Conservation (phyloP, 1,140 invertebrate species). For the Drosophila novamexicana region DNA sequence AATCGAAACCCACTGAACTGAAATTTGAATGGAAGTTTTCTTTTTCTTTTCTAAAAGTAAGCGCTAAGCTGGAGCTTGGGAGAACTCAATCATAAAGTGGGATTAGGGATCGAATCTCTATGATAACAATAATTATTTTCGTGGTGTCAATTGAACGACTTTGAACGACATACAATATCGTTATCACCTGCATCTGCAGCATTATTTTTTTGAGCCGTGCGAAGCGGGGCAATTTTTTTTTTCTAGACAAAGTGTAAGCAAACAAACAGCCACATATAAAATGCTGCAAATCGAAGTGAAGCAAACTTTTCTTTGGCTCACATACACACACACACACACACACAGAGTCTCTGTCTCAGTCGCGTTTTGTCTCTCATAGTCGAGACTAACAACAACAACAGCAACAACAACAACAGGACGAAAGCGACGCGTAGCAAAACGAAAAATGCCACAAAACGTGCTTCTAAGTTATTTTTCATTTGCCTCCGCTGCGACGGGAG, state of each 20-base stretch:
- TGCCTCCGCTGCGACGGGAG: constrained; percentile 37
- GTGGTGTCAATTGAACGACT: too few species aligned
- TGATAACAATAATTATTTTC: too few species aligned
- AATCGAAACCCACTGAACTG: too few species aligned
- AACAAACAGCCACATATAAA: neutral
- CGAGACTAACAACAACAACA: constrained; percentile 58
- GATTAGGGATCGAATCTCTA: too few species aligned
- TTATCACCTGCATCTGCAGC: too few species aligned
- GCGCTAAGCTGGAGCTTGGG: too few species aligned
- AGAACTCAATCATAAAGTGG: too few species aligned
- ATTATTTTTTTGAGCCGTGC: too few species aligned
- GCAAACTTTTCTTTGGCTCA: constrained; percentile 43
- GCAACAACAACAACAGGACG: constrained; percentile 35
- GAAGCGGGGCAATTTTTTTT: too few species aligned
- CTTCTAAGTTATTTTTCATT: constrained; percentile 83
- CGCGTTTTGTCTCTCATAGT: constrained; percentile 67
- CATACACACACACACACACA: neutral
- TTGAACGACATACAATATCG: too few species aligned
- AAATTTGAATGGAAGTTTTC: too few species aligned
- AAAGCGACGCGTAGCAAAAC: constrained; percentile 48
- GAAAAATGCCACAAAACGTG: constrained; percentile 79
- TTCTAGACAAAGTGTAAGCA: too few species aligned
- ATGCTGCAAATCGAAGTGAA: constrained; percentile 18
- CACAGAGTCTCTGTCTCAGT: constrained; percentile 15
- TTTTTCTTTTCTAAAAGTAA: neutral